These are phyloP conservation scores for Kryphioiulus occultus DNA, from an alignment of 2,888 invertebrate genomes.

Conservation along the genomic window DNA sequence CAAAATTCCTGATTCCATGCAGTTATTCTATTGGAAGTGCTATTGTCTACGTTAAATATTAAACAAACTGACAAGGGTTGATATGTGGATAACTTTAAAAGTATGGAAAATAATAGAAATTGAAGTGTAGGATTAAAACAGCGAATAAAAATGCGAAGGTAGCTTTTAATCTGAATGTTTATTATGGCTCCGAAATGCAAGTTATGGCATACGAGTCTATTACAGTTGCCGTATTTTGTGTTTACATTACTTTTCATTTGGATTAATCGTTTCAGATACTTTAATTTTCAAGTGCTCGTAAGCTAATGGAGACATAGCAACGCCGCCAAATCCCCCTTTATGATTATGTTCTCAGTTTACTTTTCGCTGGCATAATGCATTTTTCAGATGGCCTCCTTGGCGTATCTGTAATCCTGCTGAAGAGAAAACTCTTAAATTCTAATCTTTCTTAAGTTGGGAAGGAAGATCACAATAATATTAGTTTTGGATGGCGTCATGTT, in stretches of 20 bases:
- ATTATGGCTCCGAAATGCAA: not conserved
- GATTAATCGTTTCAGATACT: constrained; percentile 36
- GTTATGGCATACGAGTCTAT: not conserved
- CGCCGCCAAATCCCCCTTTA: constrained; percentile 10
- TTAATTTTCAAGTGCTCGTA: constrained; percentile 33
- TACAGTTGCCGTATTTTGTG: not conserved
- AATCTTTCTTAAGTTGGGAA: constrained; percentile 4
- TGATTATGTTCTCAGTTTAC: constrained; percentile 36
- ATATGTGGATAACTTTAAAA: not conserved
- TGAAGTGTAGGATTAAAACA: not conserved
- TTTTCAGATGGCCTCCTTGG: constrained; percentile 26
- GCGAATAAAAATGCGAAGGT: not conserved
- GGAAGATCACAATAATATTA: constrained; percentile 20
- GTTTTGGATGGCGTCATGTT: not conserved
- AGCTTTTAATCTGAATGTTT: not conserved
- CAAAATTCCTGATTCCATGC: too few relatives aligned
- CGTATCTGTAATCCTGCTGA: not conserved
- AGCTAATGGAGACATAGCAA: constrained; percentile 36
- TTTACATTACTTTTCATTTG: constrained; percentile 32
- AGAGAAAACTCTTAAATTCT: constrained; percentile 29
- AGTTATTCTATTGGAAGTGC: too few relatives aligned
- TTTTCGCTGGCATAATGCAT: not conserved
- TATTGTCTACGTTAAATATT: too few relatives aligned
- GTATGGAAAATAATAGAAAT: not conserved
- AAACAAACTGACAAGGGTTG: not conserved